Conservation (phyloP, 2,113 vertebrate species). For the Pyrgilauda ruficollis region DNA sequence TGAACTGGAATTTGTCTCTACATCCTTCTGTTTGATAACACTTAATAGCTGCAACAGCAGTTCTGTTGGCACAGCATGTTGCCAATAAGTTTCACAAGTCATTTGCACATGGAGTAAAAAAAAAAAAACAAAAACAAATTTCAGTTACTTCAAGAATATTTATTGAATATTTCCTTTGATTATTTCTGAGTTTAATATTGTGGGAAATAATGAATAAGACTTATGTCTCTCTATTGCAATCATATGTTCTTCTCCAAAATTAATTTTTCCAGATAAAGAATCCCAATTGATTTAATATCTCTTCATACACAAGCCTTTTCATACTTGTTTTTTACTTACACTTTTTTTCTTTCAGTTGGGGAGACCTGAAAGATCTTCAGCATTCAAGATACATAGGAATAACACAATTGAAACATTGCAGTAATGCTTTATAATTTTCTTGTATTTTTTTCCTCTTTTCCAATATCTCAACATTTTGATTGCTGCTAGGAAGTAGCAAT, state of each 20-base stretch:
- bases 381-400: neutral
- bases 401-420: neutral
- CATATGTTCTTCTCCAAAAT: neutral
- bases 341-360: neutral
- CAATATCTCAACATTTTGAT: neutral
- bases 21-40: neutral
- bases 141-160: neutral
- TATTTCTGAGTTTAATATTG: neutral
- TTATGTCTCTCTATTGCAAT: neutral
- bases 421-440: neutral
- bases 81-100: neutral
- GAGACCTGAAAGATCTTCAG: neutral
- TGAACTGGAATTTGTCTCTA: neutral
- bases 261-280: neutral
- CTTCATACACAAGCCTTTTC: neutral
- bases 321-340: neutral
- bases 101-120: neutral
- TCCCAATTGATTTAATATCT: neutral
- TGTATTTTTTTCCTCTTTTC: neutral
- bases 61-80: neutral
- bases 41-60: neutral
- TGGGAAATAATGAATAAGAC: neutral
- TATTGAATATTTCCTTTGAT: neutral
- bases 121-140: neutral
- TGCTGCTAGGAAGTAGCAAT: neutral